These are phyloP conservation scores for Eulemur albifrons DNA, from an alignment of 2,797 vertebrate genomes.

Conservation along the genomic window DNA sequence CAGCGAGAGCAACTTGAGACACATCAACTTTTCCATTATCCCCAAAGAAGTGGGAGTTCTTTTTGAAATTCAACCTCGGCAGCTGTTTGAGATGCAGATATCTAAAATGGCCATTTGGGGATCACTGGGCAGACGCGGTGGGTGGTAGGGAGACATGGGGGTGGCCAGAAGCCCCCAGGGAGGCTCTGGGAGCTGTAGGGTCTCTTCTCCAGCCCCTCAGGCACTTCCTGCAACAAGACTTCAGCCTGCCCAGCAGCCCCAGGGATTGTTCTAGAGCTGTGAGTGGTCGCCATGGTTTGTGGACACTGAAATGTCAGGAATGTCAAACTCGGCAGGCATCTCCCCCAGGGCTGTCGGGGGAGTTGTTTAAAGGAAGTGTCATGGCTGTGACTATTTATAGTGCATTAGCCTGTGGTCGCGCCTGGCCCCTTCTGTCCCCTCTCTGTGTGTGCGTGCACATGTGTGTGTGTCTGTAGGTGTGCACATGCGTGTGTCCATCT, in stretches of 20 bases:
- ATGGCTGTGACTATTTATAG: not conserved
- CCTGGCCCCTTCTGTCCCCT: not conserved
- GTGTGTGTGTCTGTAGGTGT: not conserved
- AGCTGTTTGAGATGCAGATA: not conserved
- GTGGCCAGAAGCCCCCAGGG: not conserved
- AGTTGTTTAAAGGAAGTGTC: too few species aligned
- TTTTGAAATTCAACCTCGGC: not conserved
- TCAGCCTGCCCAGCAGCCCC: not conserved
- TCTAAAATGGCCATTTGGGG: rapidly evolving
- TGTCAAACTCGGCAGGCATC: not conserved
- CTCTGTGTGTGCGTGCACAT: rapidly evolving
- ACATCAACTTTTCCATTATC: not conserved
- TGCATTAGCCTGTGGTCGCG: not conserved
- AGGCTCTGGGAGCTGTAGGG: too few species aligned
- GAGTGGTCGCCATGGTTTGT: not conserved
- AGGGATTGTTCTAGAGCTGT: not conserved
- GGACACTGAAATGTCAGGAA: not conserved
- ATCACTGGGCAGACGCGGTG: not conserved
- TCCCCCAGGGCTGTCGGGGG: not conserved
- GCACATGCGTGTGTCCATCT: too few species aligned
- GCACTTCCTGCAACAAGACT: not conserved
- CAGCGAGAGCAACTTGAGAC: rapidly evolving
- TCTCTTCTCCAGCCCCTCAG: too few species aligned
- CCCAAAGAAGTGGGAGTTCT: not conserved
- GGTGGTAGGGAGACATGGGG: rapidly evolving